Percentiles rank a stretch among this genome's conserved stretches.
phyloP scores from a whole-genome alignment of 2,888 invertebrate genomes.

The Drosophila histrio region DNA sequence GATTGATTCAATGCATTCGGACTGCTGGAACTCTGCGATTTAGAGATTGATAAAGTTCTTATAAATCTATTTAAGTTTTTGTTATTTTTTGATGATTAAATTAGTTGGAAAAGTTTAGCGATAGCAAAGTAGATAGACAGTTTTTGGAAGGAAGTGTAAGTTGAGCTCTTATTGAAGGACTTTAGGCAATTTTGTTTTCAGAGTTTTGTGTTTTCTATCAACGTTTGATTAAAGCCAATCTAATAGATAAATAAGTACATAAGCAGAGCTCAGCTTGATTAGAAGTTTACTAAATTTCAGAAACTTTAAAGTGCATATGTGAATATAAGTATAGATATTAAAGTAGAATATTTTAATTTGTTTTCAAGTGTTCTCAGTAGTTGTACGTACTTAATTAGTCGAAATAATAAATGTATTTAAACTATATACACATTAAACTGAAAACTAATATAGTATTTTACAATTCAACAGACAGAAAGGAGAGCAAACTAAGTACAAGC shows the following conservation, averaged over 20 bases:
- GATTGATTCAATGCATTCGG: constrained; percentile 24
- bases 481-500: neutral
- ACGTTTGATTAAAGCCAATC: constrained; percentile 39
- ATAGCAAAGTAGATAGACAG: constrained; percentile 53
- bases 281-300: constrained; percentile 31
- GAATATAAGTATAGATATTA: constrained; percentile 20
- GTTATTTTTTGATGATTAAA: constrained; percentile 16
- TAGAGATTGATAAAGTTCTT: constrained; percentile 20
- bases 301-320: constrained; percentile 50
- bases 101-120: constrained; percentile 36
- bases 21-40: constrained; percentile 52
- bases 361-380: constrained; percentile 34
- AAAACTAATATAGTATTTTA: neutral
- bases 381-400: constrained; percentile 18
- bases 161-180: constrained; percentile 60
- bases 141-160: constrained; percentile 46
- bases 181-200: constrained; percentile 5
- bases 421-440: neutral
- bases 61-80: constrained; percentile 6
- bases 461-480: neutral
- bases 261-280: constrained; percentile 65
- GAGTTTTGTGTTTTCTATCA: constrained; percentile 5
- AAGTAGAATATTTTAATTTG: constrained; percentile 5
- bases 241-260: constrained; percentile 4
- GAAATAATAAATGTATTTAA: neutral